Conservation (phyloP, 2,797 vertebrate genomes). For the Dermochelys coriacea region DNA sequence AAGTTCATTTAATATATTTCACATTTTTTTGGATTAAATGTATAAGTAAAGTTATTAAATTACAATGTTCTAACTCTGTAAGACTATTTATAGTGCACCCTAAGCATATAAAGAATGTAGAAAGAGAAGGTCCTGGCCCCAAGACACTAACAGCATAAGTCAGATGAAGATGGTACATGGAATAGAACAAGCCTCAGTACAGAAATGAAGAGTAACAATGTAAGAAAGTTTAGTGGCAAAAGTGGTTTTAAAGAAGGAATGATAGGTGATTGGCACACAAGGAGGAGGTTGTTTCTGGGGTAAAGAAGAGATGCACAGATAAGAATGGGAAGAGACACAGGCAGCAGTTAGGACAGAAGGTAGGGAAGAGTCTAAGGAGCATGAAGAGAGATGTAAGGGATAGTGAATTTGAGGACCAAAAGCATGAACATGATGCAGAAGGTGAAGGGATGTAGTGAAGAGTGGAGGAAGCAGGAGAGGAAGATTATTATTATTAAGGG, state of each 20-base stretch:
- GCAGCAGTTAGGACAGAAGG: neutral
- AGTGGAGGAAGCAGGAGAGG: neutral
- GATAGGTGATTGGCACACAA: neutral
- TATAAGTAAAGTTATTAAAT: neutral
- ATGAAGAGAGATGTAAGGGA: neutral
- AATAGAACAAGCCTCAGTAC: neutral
- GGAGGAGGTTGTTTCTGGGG: neutral
- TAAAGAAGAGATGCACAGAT: neutral
- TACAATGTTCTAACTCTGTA: neutral
- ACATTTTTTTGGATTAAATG: neutral
- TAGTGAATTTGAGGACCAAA: neutral
- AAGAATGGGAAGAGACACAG: neutral
- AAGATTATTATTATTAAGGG: neutral
- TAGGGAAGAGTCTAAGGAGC: neutral
- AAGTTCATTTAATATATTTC: neutral
- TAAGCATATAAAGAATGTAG: neutral
- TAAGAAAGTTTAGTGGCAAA: neutral
- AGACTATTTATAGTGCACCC: neutral
- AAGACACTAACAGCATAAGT: neutral
- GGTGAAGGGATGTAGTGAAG: neutral
- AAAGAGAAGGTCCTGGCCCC: accelerated
- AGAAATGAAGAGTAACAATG: neutral
- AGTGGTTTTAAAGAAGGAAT: neutral
- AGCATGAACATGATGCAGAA: neutral
- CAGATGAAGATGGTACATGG: neutral